Evolutionary conservation across 23 tunicate genomes (phyloP).

Genomic region (Phallusia fumigata): DNA sequence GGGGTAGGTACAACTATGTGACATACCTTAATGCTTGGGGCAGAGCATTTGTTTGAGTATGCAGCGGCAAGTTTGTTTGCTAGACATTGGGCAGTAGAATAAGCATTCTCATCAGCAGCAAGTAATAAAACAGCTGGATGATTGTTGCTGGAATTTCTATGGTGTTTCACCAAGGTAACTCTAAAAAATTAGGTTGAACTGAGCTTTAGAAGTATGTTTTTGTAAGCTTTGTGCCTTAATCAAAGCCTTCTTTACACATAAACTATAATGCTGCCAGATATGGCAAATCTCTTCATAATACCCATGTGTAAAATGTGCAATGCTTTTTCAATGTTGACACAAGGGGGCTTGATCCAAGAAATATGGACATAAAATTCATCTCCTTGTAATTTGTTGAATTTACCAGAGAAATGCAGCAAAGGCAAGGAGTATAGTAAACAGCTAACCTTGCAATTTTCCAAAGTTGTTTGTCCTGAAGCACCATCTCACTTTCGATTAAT

Average conservation of each 20-base stretch:
- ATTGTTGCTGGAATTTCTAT: slow-evolving; percentile 9
- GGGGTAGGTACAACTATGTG: too few species aligned
- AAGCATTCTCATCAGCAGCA: slow-evolving; percentile 24
- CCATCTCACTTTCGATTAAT: neutral
- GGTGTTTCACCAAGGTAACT: slow-evolving; percentile 28
- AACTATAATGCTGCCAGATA: too few species aligned
- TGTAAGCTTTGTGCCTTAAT: too few species aligned
- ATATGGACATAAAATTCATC: too few species aligned
- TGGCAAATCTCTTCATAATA: too few species aligned
- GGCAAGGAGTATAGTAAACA: too few species aligned
- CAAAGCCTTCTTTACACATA: too few species aligned
- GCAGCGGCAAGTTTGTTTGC: slow-evolving; percentile 46
- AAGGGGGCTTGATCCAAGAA: too few species aligned
- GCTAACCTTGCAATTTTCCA: neutral
- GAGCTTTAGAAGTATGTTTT: too few species aligned
- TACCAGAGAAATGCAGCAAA: neutral
- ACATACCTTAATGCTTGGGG: neutral
- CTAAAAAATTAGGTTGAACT: slow-evolving; percentile 12
- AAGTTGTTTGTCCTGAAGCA: neutral
- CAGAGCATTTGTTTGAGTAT: slow-evolving; percentile 45
- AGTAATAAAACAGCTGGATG: slow-evolving; percentile 71
- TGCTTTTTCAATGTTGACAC: too few species aligned
- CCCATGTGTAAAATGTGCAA: too few species aligned
- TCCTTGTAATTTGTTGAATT: too few species aligned
- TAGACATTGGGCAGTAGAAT: slow-evolving; percentile 36